A percentile compares a stretch with the other conserved stretches of the same genome.
Evolutionary conservation across 2,797 vertebrate genomes (phyloP).

Genomic region (Siniperca undulata): DNA sequence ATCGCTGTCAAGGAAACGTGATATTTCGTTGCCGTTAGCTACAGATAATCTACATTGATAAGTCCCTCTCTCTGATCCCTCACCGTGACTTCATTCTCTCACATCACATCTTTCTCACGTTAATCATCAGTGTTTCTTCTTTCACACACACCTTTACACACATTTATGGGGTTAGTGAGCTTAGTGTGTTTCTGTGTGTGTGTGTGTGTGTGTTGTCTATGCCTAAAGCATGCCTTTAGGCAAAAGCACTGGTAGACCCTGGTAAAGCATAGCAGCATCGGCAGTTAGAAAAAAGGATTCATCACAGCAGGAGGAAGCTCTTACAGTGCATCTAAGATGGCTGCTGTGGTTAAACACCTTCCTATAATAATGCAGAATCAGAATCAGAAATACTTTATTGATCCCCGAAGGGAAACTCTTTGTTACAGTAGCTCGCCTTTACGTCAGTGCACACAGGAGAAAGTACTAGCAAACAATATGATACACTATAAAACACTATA

Average conservation of each 20-base stretch:
- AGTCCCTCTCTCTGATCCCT: constrained; percentile 46
- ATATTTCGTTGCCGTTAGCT: constrained; percentile 20
- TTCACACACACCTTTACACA: constrained; percentile 23
- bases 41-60: constrained; percentile 41
- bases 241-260: constrained; percentile 29
- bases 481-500: too few species aligned
- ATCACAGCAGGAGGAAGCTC: constrained; percentile 21
- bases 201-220: neutral
- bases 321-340: constrained; percentile 7
- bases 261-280: constrained; percentile 35
- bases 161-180: constrained; percentile 20
- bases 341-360: neutral
- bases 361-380: neutral
- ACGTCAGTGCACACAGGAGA: too few species aligned
- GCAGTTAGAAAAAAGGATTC: constrained; percentile 28
- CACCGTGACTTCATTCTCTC: constrained; percentile 41
- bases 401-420: too few species aligned
- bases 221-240: constrained; percentile 54
- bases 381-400: too few species aligned
- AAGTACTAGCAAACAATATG: too few species aligned
- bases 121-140: constrained; percentile 34
- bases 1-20: constrained; percentile 15
- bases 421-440: too few species aligned
- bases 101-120: constrained; percentile 57
- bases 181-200: constrained; percentile 21